phyloP scores from a whole-genome alignment of 1,140 invertebrate species.

The Drosophila tristis region DNA sequence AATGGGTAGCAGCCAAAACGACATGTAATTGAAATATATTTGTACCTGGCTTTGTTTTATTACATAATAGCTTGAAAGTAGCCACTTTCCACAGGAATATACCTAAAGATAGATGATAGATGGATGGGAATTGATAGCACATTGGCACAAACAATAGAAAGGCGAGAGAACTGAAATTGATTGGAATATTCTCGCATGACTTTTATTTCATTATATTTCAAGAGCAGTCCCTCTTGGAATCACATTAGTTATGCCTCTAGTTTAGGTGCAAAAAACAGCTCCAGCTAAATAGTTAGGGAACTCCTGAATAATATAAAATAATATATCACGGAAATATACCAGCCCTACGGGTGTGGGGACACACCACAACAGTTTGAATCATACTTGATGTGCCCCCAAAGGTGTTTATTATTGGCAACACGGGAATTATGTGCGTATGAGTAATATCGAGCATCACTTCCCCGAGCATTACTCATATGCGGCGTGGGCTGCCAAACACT shows the following conservation, averaged over 20 bases:
- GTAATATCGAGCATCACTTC: constrained; percentile 66
- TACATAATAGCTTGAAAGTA: no score
- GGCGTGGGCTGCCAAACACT: constrained; percentile 54
- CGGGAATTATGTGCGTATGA: constrained; percentile 77
- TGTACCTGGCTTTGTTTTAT: not conserved
- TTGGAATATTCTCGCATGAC: no score
- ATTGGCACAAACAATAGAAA: no score
- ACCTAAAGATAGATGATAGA: no score
- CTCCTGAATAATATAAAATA: constrained; percentile 11
- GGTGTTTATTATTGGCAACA: constrained; percentile 78
- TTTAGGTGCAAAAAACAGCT: constrained; percentile 9
- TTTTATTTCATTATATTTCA: no score
- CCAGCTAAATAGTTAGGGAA: not conserved
- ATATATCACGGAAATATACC: constrained; percentile 41
- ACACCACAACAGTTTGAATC: constrained; percentile 41
- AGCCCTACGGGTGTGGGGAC: not conserved
- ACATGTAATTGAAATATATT: constrained; percentile 43
- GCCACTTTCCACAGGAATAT: no score
- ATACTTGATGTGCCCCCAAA: constrained; percentile 71
- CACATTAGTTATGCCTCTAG: constrained; percentile 30
- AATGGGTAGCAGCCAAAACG: not conserved
- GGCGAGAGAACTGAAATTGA: no score
- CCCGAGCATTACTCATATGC: constrained; percentile 71
- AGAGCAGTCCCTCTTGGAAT: not conserved
- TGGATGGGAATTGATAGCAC: no score